These are phyloP conservation scores for Eupeodes latifasciatus DNA, from an alignment of 2,888 invertebrate species.

Conservation along the genomic window DNA sequence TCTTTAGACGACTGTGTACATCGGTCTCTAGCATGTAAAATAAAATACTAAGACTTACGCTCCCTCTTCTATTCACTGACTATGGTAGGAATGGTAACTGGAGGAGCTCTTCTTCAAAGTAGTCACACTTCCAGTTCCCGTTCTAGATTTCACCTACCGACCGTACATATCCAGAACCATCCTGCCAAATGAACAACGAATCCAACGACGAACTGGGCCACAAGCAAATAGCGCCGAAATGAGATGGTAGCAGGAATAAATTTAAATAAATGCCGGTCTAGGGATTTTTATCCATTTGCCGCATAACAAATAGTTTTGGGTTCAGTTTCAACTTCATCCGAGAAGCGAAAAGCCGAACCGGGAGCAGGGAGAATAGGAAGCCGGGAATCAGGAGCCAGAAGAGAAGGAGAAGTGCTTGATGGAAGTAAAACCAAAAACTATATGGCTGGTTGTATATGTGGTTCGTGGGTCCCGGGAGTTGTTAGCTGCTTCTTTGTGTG, in stretches of 20 bases:
- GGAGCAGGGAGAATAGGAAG: neutral
- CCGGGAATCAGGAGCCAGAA: neutral
- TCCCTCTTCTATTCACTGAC: neutral
- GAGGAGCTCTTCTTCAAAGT: conserved; percentile 37
- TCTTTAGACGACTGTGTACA: conserved; percentile 38
- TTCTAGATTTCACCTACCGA: neutral
- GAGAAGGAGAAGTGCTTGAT: neutral
- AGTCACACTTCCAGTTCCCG: conserved; percentile 6
- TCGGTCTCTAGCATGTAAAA: conserved; percentile 3
- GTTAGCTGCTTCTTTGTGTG: conserved; percentile 53
- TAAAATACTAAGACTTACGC: neutral
- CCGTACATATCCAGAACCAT: neutral
- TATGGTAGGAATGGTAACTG: neutral
- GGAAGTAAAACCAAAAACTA: neutral
- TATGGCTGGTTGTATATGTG: conserved; percentile 28
- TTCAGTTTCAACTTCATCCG: conserved; percentile 66
- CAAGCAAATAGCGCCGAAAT: conserved; percentile 82
- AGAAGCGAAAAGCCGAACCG: neutral
- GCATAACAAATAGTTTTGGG: conserved; percentile 81
- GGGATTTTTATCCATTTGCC: conserved; percentile 84
- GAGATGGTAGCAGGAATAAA: conserved; percentile 84
- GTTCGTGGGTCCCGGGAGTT: conserved; percentile 62
- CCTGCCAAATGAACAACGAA: conserved; percentile 51
- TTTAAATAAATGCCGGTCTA: conserved; percentile 84
- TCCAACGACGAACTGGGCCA: conserved; percentile 61